A percentile compares a stretch with the other conserved stretches of the same genome.
Conservation (phyloP, 2,797 vertebrate species). For the Denticeps clupeoides region DNA sequence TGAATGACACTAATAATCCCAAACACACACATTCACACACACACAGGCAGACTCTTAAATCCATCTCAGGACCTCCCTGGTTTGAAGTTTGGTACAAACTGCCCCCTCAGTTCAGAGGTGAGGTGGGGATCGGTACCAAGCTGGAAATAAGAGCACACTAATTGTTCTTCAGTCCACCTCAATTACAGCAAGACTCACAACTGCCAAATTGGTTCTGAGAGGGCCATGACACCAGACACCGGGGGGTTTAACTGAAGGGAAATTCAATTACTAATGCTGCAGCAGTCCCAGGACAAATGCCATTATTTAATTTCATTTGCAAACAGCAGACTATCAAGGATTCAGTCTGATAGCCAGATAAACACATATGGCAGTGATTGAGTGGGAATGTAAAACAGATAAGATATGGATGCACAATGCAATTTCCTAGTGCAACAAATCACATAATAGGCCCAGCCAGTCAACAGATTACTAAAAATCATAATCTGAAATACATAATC, state of each 20-base stretch:
- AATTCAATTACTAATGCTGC: slow-evolving; percentile 58
- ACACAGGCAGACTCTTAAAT: not conserved
- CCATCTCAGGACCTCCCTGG: slow-evolving; percentile 22
- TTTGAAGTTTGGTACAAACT: slow-evolving; percentile 29
- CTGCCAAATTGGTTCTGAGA: slow-evolving; percentile 28
- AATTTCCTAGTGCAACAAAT: no score
- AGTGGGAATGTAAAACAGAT: no score
- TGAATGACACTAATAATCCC: not conserved
- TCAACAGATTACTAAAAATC: no score
- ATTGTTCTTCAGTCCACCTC: slow-evolving; percentile 60
- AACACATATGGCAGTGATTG: no score
- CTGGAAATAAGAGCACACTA: slow-evolving; percentile 56
- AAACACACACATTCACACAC: not conserved
- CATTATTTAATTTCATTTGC: slow-evolving; percentile 52
- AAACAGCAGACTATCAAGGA: slow-evolving; percentile 42
- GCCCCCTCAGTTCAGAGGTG: slow-evolving; percentile 46
- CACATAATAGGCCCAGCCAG: no score
- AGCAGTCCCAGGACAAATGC: slow-evolving; percentile 48
- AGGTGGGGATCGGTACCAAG: slow-evolving; percentile 41
- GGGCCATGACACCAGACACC: slow-evolving; percentile 38
- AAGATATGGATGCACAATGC: no score
- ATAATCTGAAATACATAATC: no score
- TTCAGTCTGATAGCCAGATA: no score
- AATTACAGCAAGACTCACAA: slow-evolving; percentile 45
- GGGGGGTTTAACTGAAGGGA: slow-evolving; percentile 27